phyloP scores from a whole-genome alignment of 92 coral and sea anemone species.

The Porites evermanni region DNA sequence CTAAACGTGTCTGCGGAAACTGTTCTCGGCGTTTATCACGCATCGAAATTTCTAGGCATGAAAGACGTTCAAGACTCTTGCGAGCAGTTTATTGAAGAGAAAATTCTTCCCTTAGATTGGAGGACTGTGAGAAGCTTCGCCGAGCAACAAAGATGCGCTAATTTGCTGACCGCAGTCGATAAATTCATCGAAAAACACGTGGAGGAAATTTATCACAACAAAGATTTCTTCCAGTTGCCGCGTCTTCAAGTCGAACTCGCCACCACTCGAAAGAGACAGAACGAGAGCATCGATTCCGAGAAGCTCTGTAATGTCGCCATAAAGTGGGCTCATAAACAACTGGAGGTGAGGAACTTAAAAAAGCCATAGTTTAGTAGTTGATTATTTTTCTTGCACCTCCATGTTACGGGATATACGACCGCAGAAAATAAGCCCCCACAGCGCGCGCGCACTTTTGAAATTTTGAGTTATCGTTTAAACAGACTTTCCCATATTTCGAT shows the following conservation, averaged over 20 bases:
- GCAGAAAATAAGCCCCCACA: too few relatives aligned
- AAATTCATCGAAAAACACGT: conserved; percentile 77
- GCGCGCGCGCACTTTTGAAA: too few relatives aligned
- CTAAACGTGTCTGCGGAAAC: conserved; percentile 70
- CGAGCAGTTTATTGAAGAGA: conserved; percentile 74
- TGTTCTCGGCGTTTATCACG: conserved; percentile 70
- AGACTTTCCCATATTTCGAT: too few relatives aligned
- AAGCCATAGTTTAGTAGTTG: neutral
- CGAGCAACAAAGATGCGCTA: conserved; percentile 54
- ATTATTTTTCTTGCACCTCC: neutral
- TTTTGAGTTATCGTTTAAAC: neutral
- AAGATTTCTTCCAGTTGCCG: conserved; percentile 91
- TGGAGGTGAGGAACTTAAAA: conserved; percentile 68
- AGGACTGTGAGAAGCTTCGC: conserved; percentile 78
- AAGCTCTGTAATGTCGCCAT: conserved; percentile 81
- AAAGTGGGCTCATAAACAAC: conserved; percentile 85
- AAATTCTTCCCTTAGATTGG: conserved; percentile 82
- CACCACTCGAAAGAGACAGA: conserved; percentile 57
- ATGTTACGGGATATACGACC: neutral
- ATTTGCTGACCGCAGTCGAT: conserved; percentile 81
- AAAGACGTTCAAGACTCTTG: conserved; percentile 70
- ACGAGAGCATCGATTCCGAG: conserved; percentile 71
- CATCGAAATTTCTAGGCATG: conserved; percentile 80
- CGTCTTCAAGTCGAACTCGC: conserved; percentile 92
- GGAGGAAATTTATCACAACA: conserved; percentile 72